phyloP scores from a whole-genome alignment of 1,140 invertebrate species.

The Cotesia chilonis region DNA sequence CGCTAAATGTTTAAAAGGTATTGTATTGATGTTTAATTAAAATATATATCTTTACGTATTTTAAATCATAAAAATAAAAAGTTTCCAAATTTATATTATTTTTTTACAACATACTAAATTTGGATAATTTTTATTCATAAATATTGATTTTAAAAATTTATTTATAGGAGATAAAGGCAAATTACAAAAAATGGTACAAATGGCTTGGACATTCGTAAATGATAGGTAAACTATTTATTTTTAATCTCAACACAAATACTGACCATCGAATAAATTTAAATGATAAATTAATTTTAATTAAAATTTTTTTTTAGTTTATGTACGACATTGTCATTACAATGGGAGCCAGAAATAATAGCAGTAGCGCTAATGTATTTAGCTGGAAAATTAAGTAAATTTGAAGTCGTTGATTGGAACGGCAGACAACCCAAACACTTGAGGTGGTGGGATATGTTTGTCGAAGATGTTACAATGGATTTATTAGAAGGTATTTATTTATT shows the following conservation, averaged over 20 bases:
- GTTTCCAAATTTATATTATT: no score
- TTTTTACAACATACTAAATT: no score
- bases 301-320: constrained; percentile 76
- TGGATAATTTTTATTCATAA: no score
- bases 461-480: constrained; percentile 94
- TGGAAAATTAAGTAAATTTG: constrained; percentile 95
- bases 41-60: no score
- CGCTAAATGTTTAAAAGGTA: constrained; percentile 89
- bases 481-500: constrained; percentile 75
- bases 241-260: no score
- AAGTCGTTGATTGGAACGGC: constrained; percentile 92
- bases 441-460: constrained; percentile 99
- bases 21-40: no score
- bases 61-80: no score
- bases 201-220: constrained; percentile 99
- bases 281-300: no score
- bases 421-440: constrained; percentile 81
- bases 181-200: constrained; percentile 96
- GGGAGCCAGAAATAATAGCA: constrained; percentile 99
- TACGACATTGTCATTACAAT: constrained; percentile 95
- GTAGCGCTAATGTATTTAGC: constrained; percentile 97
- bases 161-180: constrained; percentile 84
- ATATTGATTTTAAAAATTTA: no score
- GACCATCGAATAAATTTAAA: no score
- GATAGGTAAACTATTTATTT: constrained; percentile 76